Evolutionary conservation across 2,888 invertebrate species (phyloP).

Genomic region (Agriotes lineatus): DNA sequence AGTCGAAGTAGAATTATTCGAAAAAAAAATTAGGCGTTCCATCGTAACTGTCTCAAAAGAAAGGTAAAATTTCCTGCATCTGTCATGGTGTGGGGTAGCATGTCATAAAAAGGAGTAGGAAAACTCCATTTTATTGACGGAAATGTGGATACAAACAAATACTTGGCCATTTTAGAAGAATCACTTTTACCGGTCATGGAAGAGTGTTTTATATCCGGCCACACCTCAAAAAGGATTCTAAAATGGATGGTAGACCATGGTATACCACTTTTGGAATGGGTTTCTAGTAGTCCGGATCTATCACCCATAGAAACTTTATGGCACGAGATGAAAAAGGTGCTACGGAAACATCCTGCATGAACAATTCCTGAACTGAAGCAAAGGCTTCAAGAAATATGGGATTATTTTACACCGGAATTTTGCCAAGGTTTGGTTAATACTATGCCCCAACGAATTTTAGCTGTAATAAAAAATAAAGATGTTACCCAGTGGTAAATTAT

Average conservation of each 20-base stretch:
- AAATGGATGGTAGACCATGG: not conserved
- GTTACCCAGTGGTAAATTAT: too few relatives aligned
- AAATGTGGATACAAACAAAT: conserved; percentile 2
- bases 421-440: too few relatives aligned
- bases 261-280: too few relatives aligned
- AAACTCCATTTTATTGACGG: conserved; percentile 20
- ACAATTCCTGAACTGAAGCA: too few relatives aligned
- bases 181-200: not conserved
- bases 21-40: conserved; percentile 16
- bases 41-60: conserved; percentile 16
- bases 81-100: conserved; percentile 22
- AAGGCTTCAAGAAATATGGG: too few relatives aligned
- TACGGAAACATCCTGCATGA: too few relatives aligned
- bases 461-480: too few relatives aligned
- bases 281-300: not conserved
- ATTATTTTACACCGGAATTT: too few relatives aligned
- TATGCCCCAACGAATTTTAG: too few relatives aligned
- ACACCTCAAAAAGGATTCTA: not conserved
- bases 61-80: not conserved
- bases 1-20: not conserved
- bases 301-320: not conserved
- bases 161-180: not conserved
- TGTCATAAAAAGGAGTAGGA: conserved; percentile 24
- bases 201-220: not conserved
- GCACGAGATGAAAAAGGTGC: not conserved